Conservation (phyloP, 2,888 invertebrate genomes). For the Eudemis profundana region DNA sequence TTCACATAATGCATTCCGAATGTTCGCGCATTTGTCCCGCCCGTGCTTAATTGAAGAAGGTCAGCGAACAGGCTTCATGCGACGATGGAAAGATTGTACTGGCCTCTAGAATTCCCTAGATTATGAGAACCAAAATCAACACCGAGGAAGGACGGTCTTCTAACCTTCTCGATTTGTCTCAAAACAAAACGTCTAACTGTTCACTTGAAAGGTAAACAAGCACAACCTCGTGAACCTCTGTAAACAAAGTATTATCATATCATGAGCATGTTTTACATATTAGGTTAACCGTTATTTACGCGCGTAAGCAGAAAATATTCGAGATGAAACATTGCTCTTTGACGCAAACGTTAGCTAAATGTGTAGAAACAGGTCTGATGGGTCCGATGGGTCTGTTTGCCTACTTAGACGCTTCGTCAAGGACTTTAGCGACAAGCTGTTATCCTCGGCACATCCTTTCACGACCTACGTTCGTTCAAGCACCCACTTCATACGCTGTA, state of each 20-base stretch:
- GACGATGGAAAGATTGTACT: conserved; percentile 31
- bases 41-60: conserved; percentile 60
- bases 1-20: conserved; percentile 49
- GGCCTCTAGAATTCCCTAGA: conserved; percentile 35
- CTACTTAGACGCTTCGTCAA: conserved; percentile 56
- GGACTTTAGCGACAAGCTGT: conserved; percentile 65
- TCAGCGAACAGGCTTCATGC: conserved; percentile 48
- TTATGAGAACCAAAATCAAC: conserved; percentile 31
- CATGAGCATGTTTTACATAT: neutral
- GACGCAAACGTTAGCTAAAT: conserved; percentile 20
- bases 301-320: conserved; percentile 1
- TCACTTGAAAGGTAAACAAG: conserved; percentile 15
- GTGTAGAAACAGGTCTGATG: conserved; percentile 22
- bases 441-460: conserved; percentile 74
- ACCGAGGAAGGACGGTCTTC: conserved; percentile 10
- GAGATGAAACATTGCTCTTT: conserved; percentile 5
- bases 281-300: no score
- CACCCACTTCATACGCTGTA: conserved; percentile 20
- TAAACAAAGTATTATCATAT: neutral
- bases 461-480: conserved; percentile 57
- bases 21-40: conserved; percentile 56
- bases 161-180: conserved; percentile 7
- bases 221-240: neutral
- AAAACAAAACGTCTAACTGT: conserved; percentile 18
- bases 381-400: conserved; percentile 36